Base-by-base conservation (phyloP, 1,140 invertebrate genomes). In the Solen grandis region DNA sequence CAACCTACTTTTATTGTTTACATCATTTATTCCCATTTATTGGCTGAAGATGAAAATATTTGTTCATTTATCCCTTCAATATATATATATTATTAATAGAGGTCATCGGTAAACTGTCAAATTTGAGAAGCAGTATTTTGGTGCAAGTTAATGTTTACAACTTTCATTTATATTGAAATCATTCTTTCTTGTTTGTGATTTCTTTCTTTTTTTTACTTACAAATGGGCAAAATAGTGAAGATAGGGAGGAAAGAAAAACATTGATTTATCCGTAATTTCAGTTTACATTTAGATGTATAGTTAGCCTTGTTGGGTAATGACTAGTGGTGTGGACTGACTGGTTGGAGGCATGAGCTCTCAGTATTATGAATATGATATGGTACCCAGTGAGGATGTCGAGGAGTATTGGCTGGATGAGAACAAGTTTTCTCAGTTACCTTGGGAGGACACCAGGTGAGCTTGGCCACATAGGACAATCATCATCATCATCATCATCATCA, bases 361-460 rank as follows among this genome's bases (percentile, higher is more conserved):
- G n/a, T n/a, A 75, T 29, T 59, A 77, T 73, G 81, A 88, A 38
- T 88, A 88, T 69, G 52, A 75, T n/a, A 70, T 80, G 31, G 68
- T 88, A 13, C 60, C 85, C 5, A 74, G 82, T n/a, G 83, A 84
- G 68, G 86, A 88, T 77, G 55, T 82, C 46, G 88, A 89, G 27
- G 86, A 87, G 14, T 86, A 84, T 14, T 87, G 83, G 68, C 27
- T 75, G 0, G 85, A 89, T 59, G 62, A 85, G 29, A 88, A 89
- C 55, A 88, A 89, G 59, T 84, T 86, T 65, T 27, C 46, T 0
- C 79, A 79, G 16, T 60, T 89, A 36, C 88, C 88, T 27, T 89
- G 88, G 86, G 88, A 89, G 73, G 86, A 89, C 69, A 68, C 70
- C 38, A 86, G 84, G 88, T 88, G 65, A 46, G 41, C 41, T 10